Evolutionary conservation across 2,113 vertebrate genomes (phyloP), one percentile per base, ranked within the genome.

Genomic region (Brachyhypopomus gauderio): DNA sequence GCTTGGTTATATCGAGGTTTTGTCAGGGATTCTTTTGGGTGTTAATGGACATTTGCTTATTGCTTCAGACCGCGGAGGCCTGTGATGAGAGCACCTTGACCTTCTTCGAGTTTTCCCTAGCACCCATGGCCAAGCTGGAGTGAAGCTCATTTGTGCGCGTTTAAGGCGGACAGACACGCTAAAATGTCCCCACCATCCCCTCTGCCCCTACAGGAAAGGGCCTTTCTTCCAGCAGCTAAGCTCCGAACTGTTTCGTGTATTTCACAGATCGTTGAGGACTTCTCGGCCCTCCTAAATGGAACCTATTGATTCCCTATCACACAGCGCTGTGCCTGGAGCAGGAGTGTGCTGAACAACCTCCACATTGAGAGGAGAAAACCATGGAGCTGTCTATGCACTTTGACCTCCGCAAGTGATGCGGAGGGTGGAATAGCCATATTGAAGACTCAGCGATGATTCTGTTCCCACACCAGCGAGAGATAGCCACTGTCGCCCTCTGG

Each of bases 351-450:
- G 84, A 90, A 87, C 84, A 80, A 85, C 87, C 89, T 89, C 88
- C 88, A 86, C 88, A 79, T 77, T 86, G 84, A 87, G 88, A 88
- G 84, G 89, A 89, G 90, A 63, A 60, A 52, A 82, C 86, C 82
- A 73, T 87, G 89, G 89, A 91, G 92, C 90, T 88, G 88, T 92
- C 91, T 93, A 88, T 96, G 94, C 94, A 95, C 92, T 88, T 93
- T 94, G 92, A 91, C 90, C 90, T 93, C 92, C 92, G 91, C n/a
- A 8, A 79, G n/a, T 81, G 25, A 86, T 86, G 82, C 92, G 89
- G 93, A 93, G 90, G 81, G 86, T 89, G 87, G 87, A 92, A 94
- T 91, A 95, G 94, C 93, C 93, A 94, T 94, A 93, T 92, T 62
- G 75, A 86, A 91, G 88, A 90, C 92, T 86, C 84, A 90, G 90